Base-by-base conservation (phyloP, 2,888 invertebrate species). In the Ophion costatus region DNA sequence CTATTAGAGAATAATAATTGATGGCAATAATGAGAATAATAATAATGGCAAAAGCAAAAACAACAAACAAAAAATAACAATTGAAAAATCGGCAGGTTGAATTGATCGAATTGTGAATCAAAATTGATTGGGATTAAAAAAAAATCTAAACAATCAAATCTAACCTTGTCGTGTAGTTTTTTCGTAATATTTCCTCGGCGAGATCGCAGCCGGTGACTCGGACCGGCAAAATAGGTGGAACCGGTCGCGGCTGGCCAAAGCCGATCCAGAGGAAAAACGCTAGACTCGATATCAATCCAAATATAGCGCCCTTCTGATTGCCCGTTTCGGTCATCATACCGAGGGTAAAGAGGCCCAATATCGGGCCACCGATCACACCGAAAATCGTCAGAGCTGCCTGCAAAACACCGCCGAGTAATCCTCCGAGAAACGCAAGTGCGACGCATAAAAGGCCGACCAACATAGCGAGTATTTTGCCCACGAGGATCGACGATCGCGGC, bases 311-410 rank as follows among this genome's bases (percentile, higher is more conserved):
- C 92, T 94, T 95, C 93, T 98, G 95, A 92, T 97, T 97, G 33
- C 96, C 96, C 78, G 94, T 95, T 11, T 96, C 96, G 69, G 96
- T 96, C 90, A 97, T 96, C 97, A 98, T 98, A 89, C 98, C 98
- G 33, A 98, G 94, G 0, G 97, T 96, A 92, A 98, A 98, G 1
- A 98, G 94, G 0, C 97, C 98, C 29, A 98, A 94, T 57, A 98
- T 93, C 0, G 98, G 98, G 0, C 98, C 98, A 0, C 98, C 98
- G 17, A 97, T 96, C 0, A 98, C 96, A 1, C 98, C 98, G 91
- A 98, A 98, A 87, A 98, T 97, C 0, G 97, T 97, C 14, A 98
- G 94, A 0, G 98, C 96, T 0, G 98, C 97, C 93, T 98, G 97
- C n/a, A 98, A 94, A 10, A 98, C 83, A 9, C 97, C 97, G 0